Evolutionary conservation across 2,888 invertebrate genomes (phyloP).

Genomic region (Rhodophaea formosa): DNA sequence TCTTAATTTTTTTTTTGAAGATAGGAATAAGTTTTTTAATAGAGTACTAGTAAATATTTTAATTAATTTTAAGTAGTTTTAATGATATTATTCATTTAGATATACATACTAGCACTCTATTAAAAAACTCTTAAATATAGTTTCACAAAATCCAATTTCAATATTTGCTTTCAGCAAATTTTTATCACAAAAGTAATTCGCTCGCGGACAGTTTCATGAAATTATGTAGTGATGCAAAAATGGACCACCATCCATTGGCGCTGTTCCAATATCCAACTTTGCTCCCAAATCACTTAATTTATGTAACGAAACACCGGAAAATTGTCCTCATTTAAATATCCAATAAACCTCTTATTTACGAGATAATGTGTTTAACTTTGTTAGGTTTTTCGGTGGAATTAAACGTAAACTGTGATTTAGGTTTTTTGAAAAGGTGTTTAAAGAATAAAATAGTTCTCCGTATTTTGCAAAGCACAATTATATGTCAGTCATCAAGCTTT

Average conservation of each 20-base stretch:
- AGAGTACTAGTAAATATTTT: no score
- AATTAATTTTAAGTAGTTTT: no score
- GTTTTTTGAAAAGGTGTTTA: no score
- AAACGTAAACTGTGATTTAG: no score
- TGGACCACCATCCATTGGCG: conserved; percentile 36
- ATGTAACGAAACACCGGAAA: conserved; percentile 49
- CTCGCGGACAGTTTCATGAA: conserved; percentile 2
- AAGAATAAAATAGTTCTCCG: no score
- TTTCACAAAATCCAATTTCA: background rate
- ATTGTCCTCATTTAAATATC: conserved; percentile 43
- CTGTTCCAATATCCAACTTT: conserved; percentile 37
- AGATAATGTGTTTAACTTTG: conserved; percentile 13
- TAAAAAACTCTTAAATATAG: no score
- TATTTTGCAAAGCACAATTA: no score
- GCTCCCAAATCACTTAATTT: conserved; percentile 47
- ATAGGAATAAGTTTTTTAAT: no score
- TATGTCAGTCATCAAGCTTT: no score
- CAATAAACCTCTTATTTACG: conserved; percentile 38
- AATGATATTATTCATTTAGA: no score
- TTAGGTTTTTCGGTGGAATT: background rate
- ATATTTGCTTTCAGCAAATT: background rate
- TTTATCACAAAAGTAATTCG: conserved; percentile 1
- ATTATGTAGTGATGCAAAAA: conserved; percentile 22
- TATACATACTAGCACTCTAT: no score
- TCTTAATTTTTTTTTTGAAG: no score